These are phyloP conservation scores for Mayetiola destructor DNA, from an alignment of 2,888 invertebrate species.

Conservation along the genomic window DNA sequence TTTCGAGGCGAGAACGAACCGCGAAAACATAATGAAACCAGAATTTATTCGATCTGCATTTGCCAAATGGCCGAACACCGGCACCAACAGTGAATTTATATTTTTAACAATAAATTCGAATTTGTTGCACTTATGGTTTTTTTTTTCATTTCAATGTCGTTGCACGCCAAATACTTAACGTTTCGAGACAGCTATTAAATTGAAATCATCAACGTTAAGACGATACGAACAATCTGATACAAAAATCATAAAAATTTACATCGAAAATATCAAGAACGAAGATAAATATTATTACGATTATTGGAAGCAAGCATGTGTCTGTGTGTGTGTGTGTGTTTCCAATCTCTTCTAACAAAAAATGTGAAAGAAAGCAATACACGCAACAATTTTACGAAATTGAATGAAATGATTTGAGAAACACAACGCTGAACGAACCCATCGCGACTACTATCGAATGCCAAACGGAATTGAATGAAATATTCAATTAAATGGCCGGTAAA, in stretches of 20 bases:
- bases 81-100: neutral
- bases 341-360: too few species aligned
- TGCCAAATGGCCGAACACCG: too few species aligned
- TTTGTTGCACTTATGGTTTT: too few species aligned
- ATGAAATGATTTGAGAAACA: neutral
- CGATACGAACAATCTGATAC: neutral
- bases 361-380: neutral
- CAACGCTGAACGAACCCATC: too few species aligned
- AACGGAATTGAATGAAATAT: slow-evolving; percentile 9
- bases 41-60: neutral
- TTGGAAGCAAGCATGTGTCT: too few species aligned
- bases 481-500: slow-evolving; percentile 11
- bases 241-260: slow-evolving; percentile 1
- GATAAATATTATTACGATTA: neutral
- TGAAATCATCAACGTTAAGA: slow-evolving; percentile 7
- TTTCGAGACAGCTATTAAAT: neutral
- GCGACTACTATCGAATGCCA: slow-evolving; percentile 3
- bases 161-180: too few species aligned
- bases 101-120: too few species aligned
- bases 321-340: too few species aligned
- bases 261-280: neutral
- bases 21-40: neutral
- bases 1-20: neutral
- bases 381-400: neutral
- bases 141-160: neutral